Base-by-base conservation (phyloP, 2,888 invertebrate species). In the Leucoptera coffeella region DNA sequence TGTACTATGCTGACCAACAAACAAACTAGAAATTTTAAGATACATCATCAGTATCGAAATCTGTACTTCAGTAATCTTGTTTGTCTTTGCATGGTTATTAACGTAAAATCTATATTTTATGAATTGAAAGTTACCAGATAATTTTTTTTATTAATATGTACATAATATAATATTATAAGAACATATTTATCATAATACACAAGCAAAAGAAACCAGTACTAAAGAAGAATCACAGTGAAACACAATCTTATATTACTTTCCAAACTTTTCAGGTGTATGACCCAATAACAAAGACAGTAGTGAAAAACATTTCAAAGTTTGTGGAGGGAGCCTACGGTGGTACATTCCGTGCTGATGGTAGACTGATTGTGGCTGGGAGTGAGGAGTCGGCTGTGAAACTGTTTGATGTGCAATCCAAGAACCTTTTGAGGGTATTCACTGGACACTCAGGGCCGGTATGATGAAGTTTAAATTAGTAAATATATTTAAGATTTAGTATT, bases 301-400 rank as follows among this genome's bases (percentile, higher is more conserved):
- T 79, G 0, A 88, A 87, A 43, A 90, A 86, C 46, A 73, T 91
- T 15, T 87, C 86, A 12, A 76, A 83, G 36, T 92, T 92, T 55
- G 78, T 82, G 43, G 82, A 88, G 50, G 79, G 79, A 29, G 90
- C 90, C 0, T 90, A 85, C 47, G 91, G 92, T n/a, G 91, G 82
- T 1, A 75, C 77, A 10, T 92, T 90, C 44, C 75, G 91, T 23
- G 74, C 74, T 27, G 91, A 92, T 62, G 91, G 91, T 1, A 76
- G 77, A 27, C 60, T 93, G n/a, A 43, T 93, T 5, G 85, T 87
- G 30, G 87, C 89, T 13, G 96, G 96, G 1, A 87, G 93, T 41
- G 91, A 94, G 43, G 95, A 96, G 51, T 78, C 82, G 2, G 76
- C 77, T 26, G 80, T 97, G 0, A 85, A 88, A 52, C 58, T 97